These are phyloP conservation scores for Idaea biselata DNA, from an alignment of 2,888 invertebrate genomes.

Conservation along the genomic window DNA sequence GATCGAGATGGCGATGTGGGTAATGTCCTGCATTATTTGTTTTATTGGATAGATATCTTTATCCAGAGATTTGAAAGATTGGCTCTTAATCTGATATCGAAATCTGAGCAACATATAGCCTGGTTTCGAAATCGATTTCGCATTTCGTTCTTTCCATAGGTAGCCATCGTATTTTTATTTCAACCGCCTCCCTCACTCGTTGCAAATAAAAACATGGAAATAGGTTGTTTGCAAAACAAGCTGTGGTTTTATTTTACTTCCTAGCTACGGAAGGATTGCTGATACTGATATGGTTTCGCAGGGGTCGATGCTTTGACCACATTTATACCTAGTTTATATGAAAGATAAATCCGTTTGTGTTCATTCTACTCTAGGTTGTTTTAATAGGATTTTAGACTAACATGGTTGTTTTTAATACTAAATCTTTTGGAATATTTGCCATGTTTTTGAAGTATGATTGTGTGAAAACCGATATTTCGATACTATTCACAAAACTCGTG, in stretches of 20 bases:
- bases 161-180: neutral
- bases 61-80: too few relatives aligned
- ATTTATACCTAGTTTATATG: neutral
- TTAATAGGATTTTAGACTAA: neutral
- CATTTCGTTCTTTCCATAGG: neutral
- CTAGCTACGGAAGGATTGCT: neutral
- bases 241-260: slow-evolving; percentile 3
- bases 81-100: neutral
- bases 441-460: too few relatives aligned
- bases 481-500: too few relatives aligned
- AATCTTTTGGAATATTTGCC: neutral
- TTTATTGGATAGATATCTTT: too few relatives aligned
- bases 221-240: neutral
- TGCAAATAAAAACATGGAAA: neutral
- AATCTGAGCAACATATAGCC: neutral
- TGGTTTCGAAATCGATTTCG: neutral
- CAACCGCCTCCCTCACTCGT: neutral
- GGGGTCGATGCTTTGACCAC: slow-evolving; percentile 3
- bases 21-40: too few relatives aligned
- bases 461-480: too few relatives aligned
- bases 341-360: neutral
- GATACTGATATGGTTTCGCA: neutral
- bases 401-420: neutral
- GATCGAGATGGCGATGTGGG: too few relatives aligned
- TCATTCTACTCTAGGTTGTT: neutral